These are phyloP conservation scores for Leptinotarsa texana DNA, from an alignment of 1,140 invertebrate species.

Conservation along the genomic window DNA sequence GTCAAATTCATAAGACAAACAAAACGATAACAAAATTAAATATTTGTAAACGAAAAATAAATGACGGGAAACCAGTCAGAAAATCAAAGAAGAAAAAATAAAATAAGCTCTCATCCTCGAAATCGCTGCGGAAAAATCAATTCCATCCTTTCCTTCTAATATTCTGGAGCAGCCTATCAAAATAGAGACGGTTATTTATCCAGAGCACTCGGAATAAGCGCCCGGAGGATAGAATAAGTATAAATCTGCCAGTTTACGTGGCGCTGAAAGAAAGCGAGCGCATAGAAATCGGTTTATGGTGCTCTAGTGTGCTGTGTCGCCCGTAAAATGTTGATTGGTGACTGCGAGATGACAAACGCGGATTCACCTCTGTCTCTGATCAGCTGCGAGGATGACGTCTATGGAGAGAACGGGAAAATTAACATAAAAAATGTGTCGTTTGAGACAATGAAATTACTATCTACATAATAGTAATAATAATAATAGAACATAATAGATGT, in stretches of 20 bases:
- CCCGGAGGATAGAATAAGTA: slow-evolving; percentile 18
- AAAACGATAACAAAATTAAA: too few species aligned
- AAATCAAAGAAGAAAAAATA: too few species aligned
- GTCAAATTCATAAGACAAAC: too few species aligned
- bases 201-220: slow-evolving; percentile 5
- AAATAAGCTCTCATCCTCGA: background rate
- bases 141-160: background rate
- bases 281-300: slow-evolving; percentile 45
- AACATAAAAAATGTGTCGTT: background rate
- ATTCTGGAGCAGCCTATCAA: background rate
- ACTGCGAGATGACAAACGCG: slow-evolving; percentile 42
- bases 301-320: slow-evolving; percentile 45
- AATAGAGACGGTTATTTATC: slow-evolving; percentile 10
- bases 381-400: background rate
- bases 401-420: background rate
- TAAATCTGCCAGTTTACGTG: slow-evolving; percentile 30
- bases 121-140: background rate
- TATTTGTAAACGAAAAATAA: too few species aligned
- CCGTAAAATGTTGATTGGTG: slow-evolving; percentile 50
- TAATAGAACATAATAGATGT: too few species aligned
- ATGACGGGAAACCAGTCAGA: too few species aligned
- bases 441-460: too few species aligned
- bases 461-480: too few species aligned
- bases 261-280: slow-evolving; percentile 34
- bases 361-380: background rate